These are phyloP conservation scores for Ariopsis seemanni DNA, from an alignment of 2,113 vertebrate species.

Conservation along the genomic window DNA sequence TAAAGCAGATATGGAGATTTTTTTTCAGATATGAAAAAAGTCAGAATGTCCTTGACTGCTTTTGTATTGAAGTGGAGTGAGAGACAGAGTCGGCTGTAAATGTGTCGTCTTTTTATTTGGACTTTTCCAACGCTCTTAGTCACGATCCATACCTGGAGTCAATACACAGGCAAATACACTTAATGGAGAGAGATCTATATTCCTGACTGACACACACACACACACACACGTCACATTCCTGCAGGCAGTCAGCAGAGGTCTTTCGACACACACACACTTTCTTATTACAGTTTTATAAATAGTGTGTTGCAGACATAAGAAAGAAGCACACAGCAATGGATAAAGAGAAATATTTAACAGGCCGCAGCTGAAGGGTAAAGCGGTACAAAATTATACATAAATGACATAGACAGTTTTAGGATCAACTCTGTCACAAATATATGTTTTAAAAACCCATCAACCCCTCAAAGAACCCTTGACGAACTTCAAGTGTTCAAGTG, in stretches of 20 bases:
- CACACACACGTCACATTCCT: neutral
- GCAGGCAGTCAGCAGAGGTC: neutral
- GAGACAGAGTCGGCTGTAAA: neutral
- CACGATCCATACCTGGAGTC: neutral
- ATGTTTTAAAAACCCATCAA: neutral
- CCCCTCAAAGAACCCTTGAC: neutral
- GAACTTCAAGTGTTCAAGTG: neutral
- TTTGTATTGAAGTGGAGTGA: neutral
- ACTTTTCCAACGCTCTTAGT: constrained; percentile 8
- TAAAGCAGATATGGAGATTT: neutral
- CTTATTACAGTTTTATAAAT: neutral
- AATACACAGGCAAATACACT: neutral
- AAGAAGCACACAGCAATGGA: neutral
- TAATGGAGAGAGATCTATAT: constrained; percentile 21
- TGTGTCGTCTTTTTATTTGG: neutral
- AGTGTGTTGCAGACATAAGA: neutral
- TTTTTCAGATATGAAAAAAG: neutral
- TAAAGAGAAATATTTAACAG: neutral
- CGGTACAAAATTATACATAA: neutral
- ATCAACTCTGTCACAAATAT: neutral
- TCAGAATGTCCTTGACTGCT: neutral
- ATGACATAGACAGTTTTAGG: too few species aligned
- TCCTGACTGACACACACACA: neutral
- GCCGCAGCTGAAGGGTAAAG: neutral
- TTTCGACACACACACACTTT: neutral